Conservation (phyloP, 2,797 vertebrate genomes). For the Rhincodon typus region DNA sequence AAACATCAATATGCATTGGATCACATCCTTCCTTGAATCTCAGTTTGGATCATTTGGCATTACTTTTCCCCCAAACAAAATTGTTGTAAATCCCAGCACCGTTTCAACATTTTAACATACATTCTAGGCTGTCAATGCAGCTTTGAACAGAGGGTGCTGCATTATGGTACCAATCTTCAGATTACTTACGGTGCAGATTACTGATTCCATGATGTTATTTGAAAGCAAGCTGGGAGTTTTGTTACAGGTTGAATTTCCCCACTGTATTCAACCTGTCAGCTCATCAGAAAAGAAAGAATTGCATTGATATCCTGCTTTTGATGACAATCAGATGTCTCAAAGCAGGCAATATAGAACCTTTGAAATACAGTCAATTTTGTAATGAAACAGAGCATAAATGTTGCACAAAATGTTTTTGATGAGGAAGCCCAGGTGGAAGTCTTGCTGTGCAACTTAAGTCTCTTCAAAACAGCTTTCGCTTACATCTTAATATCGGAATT, state of each 20-base stretch:
- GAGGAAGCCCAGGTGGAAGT: background rate
- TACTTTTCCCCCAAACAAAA: background rate
- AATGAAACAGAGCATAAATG: background rate
- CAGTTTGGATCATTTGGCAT: background rate
- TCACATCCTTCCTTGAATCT: no score
- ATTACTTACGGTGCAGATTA: background rate
- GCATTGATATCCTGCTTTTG: no score
- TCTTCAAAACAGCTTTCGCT: background rate
- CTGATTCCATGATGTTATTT: background rate
- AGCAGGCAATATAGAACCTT: no score
- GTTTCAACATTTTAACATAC: no score
- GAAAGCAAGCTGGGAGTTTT: background rate
- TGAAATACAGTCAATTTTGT: no score
- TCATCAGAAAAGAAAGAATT: background rate
- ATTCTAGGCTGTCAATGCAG: background rate
- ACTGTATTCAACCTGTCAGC: background rate
- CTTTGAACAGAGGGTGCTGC: background rate
- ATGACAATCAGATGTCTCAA: no score
- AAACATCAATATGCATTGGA: background rate
- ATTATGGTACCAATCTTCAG: background rate
- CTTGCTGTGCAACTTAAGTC: background rate
- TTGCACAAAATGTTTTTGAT: background rate
- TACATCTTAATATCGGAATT: no score
- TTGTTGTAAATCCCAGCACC: background rate
- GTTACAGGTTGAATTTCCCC: background rate